These are phyloP conservation scores for Okamejei kenojei DNA, from an alignment of 2,797 vertebrate genomes.

Conservation along the genomic window DNA sequence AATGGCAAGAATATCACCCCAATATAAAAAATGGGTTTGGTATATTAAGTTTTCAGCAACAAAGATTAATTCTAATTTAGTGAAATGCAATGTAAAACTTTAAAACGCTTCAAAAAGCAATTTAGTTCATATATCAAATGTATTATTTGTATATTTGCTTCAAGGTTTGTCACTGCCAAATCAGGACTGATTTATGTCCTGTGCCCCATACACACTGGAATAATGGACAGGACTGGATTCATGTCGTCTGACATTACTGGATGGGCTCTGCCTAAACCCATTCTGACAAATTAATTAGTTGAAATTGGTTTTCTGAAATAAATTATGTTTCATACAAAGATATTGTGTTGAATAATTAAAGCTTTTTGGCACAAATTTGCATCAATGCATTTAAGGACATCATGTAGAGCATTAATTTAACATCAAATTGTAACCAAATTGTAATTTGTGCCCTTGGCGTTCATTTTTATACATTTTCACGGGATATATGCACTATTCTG, in stretches of 20 bases:
- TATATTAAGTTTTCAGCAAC: not conserved
- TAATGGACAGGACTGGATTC: not conserved
- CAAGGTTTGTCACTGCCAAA: not conserved
- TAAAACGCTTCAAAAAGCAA: not conserved
- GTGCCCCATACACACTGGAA: not conserved
- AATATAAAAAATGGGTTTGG: not conserved
- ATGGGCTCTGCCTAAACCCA: not conserved
- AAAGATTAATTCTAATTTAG: not conserved
- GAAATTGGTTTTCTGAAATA: not conserved
- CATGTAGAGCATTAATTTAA: not conserved
- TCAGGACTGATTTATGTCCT: not conserved
- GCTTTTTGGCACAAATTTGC: not conserved
- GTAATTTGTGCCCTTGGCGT: not conserved
- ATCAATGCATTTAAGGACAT: not conserved
- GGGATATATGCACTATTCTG: not conserved
- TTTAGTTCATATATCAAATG: not conserved
- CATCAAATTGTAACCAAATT: too few relatives aligned
- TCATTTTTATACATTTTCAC: not conserved
- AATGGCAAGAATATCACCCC: not conserved
- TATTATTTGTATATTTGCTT: not conserved
- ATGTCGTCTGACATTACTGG: not conserved
- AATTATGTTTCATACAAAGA: not conserved
- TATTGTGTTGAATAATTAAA: not conserved
- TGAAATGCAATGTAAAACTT: not conserved
- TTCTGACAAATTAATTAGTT: not conserved